phyloP scores from a whole-genome alignment of 2,888 invertebrate species.

The Cecidostiba fungosa region DNA sequence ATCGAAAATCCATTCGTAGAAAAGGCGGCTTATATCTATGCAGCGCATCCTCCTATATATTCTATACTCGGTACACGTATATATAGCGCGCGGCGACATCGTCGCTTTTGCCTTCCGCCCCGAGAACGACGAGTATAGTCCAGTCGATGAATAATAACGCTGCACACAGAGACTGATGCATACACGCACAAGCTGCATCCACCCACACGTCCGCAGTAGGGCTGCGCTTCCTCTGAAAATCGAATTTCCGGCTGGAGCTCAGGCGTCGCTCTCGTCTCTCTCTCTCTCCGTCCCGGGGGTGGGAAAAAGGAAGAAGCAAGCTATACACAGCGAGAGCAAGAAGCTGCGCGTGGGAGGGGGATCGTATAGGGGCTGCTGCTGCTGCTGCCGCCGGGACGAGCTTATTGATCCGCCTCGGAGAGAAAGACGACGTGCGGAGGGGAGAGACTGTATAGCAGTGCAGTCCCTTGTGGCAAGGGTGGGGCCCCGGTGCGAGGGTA shows the following conservation, averaged over 20 bases:
- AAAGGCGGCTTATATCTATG: conserved; percentile 6
- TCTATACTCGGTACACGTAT: background rate
- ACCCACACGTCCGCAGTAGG: conserved; percentile 31
- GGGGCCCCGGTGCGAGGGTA: conserved; percentile 74
- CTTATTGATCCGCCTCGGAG: conserved; percentile 64
- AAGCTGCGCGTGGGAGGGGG: background rate
- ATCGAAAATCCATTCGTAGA: conserved; percentile 57
- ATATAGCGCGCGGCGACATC: background rate
- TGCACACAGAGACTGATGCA: background rate
- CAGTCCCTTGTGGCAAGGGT: conserved; percentile 67
- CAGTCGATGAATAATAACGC: conserved; percentile 60
- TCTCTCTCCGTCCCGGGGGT: conserved; percentile 10
- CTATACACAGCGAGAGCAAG: background rate
- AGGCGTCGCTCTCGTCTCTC: background rate
- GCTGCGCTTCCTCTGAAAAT: conserved; percentile 56
- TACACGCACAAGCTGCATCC: background rate
- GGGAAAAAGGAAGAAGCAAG: conserved; percentile 41
- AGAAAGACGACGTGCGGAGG: conserved; percentile 20
- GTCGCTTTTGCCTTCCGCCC: conserved; percentile 28
- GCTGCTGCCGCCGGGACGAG: conserved; percentile 19
- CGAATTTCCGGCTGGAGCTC: conserved; percentile 60
- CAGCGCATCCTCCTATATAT: background rate
- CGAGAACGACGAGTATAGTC: conserved; percentile 14
- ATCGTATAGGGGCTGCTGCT: conserved; percentile 31
- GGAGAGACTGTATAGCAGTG: background rate